Conservation (phyloP, 2,888 invertebrate species). For the Orchesella flavescens region DNA sequence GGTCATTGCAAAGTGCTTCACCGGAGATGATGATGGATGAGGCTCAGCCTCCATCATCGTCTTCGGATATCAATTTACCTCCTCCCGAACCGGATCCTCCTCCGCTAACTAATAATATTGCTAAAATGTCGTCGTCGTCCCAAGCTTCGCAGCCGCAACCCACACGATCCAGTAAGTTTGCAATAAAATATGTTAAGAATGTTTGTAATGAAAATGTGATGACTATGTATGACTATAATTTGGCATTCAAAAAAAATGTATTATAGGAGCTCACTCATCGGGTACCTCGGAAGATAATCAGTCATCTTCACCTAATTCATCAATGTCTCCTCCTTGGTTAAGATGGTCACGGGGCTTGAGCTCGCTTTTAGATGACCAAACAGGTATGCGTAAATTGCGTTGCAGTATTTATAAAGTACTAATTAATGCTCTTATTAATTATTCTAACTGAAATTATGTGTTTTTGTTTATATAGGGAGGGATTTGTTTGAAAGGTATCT, state of each 20-base stretch:
- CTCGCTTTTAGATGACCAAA: conserved; percentile 88
- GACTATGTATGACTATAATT: not conserved
- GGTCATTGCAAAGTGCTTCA: conserved; percentile 17
- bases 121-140: conserved; percentile 31
- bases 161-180: conserved; percentile 39
- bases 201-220: too few species aligned
- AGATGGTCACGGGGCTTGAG: conserved; percentile 92
- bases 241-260: not conserved
- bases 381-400: too few species aligned
- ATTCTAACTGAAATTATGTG: too few species aligned
- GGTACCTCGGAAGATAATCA: conserved; percentile 52
- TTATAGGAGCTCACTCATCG: conserved; percentile 54
- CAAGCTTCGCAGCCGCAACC: conserved; percentile 38
- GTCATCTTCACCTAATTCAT: conserved; percentile 61
- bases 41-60: conserved; percentile 56
- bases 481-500: conserved; percentile 80
- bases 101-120: conserved; percentile 42
- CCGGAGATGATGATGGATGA: conserved; percentile 60
- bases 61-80: conserved; percentile 54
- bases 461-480: conserved; percentile 78
- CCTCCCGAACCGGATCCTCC: conserved; percentile 57
- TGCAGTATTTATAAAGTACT: too few species aligned
- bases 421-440: too few species aligned
- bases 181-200: not conserved
- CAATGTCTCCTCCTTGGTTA: conserved; percentile 81